Evolutionary conservation across 2,888 invertebrate genomes (phyloP), one percentile per base, ranked within the genome.

Genomic region (Sphaerophoria taeniata): DNA sequence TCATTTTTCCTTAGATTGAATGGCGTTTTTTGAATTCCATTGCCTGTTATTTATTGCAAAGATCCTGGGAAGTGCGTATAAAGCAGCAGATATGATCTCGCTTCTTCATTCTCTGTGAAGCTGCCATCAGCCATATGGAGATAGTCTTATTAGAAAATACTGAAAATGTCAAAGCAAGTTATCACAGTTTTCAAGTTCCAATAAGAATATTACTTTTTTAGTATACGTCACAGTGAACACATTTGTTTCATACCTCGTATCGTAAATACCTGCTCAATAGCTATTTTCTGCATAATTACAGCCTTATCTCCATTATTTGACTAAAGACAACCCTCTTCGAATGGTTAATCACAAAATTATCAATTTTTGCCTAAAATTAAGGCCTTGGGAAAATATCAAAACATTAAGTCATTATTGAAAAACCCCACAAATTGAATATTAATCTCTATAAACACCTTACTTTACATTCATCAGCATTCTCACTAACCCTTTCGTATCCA

Each of bases 371-470:
- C 43, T 12, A 24, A 60, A 60, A 24, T 24, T 12, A 60, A 24
- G 6, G 43, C 43, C 2, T 43, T 24, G 12, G 3, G 11, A 12
- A 9, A 60, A 39, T 24, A 24, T 7, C 4, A 16, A 2, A 43
- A 60, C 60, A 43, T 39, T 24, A 60, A 43, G 60, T 43, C 58
- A 43, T 60, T 39, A 60, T 60, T 43, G 39, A 43, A 43, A 43
- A 43, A 60, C 43, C 6, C 16, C 39, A 2, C 60, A 60, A 60
- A 60, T 60, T 60, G 43, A 60, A 60, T 60, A 24, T 16, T 24
- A 60, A 43, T 39, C 24, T 24, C 36, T 16, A 16, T 49, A 49
- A 16, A 49, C 11, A 58, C 36, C 31, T 6, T 6, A 7, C 6
- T 0, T 36, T 1, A 58, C 11, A 36, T 6, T 31, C 61, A n/a